These are phyloP conservation scores for Pseudopodoces humilis DNA, from an alignment of 2,113 vertebrate genomes.

Conservation along the genomic window DNA sequence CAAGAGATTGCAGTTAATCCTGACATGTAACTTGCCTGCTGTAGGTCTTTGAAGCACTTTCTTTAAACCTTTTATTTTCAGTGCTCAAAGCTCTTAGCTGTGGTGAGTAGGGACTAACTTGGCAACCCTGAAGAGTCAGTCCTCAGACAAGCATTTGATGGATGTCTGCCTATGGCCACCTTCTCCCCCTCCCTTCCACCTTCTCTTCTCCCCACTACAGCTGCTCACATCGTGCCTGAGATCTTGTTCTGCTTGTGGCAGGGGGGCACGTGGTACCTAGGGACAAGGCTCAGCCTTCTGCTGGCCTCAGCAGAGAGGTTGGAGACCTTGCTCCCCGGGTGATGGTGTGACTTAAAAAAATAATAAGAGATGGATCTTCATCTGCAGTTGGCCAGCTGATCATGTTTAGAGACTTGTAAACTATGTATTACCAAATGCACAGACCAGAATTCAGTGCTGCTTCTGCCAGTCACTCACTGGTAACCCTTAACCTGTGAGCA, in stretches of 20 bases:
- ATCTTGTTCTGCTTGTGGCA: not conserved
- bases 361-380: not conserved
- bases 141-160: conserved; percentile 6
- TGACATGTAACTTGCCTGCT: conserved; percentile 19
- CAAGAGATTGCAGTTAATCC: conserved; percentile 1
- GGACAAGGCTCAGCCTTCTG: not conserved
- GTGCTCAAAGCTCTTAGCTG: not conserved
- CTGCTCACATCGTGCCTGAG: conserved; percentile 19
- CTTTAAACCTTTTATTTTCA: not conserved
- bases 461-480: not conserved
- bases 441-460: not conserved
- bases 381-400: not conserved
- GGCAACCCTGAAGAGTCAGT: conserved; percentile 32
- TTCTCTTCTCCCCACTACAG: not conserved
- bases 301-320: not conserved
- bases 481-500: not conserved
- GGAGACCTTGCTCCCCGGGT: not conserved
- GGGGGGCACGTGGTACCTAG: not conserved
- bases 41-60: conserved; percentile 18
- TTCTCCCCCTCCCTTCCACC: not conserved
- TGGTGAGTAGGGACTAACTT: conserved; percentile 2
- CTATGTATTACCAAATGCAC: not conserved
- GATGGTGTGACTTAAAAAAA: not conserved
- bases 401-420: not conserved
- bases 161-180: not conserved